Evolutionary conservation across 37 sponge, comb jelly and placozoan species (phyloP), one percentile per base, ranked within the genome.

Genomic region (Spongia lamella): DNA sequence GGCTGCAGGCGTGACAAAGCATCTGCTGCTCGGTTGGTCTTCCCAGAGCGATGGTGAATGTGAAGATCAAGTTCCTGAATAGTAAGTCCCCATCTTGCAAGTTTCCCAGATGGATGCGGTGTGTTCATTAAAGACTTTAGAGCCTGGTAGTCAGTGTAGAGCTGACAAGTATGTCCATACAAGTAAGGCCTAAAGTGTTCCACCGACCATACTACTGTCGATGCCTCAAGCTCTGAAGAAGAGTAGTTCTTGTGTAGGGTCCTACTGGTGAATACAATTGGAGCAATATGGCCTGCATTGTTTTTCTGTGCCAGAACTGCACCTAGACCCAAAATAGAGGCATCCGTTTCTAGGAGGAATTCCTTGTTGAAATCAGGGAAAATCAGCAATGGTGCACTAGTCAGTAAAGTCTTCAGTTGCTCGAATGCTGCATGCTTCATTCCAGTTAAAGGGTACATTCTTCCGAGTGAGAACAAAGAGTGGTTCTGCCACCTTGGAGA

Each of bases 141-240:
- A 35, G 64, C 77, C 38, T 61, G 54, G 26, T 76, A 64, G 32
- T 76, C 65, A 7, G 65, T 76, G 31, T 29, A 63, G 16, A 76
- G 64, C 5, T 60, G 39, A 40, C 77, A 62, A 19, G 25, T 7
- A 5, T 61, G 77, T 19, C 77, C 77, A 62, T 76, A 63, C 32
- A 76, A n/a, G 50, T 76, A 76, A 3, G 61, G 64, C 15, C 53
- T 37, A 22, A 43, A 43, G 47, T 57, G 75, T 52, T 61, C 29
- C 7, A 76, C 77, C 19, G 77, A 63, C 77, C 77, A 76, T 27
- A 76, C 77, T 5, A 62, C 77, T 63, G n/a, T 53, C 5, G 62
- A 52, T 25, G 65, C 77, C 52, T 76, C 77, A 50, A 76, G 22
- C 30, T 76, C 77, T 7, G 75, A 38, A 11, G 31, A 34, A 7